A percentile compares a stretch with the other conserved stretches of the same genome.
phyloP scores from a whole-genome alignment of 2,113 vertebrate species.

The Oophaga pumilio region DNA sequence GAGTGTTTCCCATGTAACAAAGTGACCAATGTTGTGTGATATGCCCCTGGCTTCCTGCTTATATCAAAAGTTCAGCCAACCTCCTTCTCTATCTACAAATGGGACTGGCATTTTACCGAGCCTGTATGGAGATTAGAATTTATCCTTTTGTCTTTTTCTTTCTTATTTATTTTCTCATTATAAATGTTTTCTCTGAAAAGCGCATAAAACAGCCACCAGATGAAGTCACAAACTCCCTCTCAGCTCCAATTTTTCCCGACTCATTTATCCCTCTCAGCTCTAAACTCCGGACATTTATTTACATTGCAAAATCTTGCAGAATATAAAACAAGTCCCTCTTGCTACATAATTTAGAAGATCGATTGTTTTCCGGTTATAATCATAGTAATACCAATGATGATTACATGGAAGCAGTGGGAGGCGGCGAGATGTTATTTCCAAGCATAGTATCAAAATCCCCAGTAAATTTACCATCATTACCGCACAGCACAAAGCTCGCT shows the following conservation, averaged over 20 bases:
- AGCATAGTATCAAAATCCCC: slow-evolving; percentile 32
- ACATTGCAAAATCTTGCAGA: slow-evolving; percentile 32
- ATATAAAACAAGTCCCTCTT: not conserved
- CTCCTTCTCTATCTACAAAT: too few species aligned
- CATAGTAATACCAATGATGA: slow-evolving; percentile 26
- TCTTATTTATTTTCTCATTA: not conserved
- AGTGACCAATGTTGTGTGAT: too few species aligned
- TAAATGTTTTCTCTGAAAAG: not conserved
- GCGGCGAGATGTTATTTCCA: slow-evolving; percentile 14
- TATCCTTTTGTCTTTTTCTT: not conserved
- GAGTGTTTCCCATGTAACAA: too few species aligned
- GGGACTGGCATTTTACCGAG: too few species aligned
- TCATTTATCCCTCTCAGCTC: slow-evolving; percentile 14
- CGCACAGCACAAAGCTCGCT: not conserved
- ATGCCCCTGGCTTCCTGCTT: too few species aligned
- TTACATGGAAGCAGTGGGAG: slow-evolving; percentile 22
- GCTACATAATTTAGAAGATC: slow-evolving; percentile 15
- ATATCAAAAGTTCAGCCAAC: too few species aligned
- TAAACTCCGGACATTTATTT: slow-evolving; percentile 10
- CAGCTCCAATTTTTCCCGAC: not conserved
- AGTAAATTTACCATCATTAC: slow-evolving; percentile 41
- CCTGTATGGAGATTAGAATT: not conserved
- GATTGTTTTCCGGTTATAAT: slow-evolving; percentile 28
- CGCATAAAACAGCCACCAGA: not conserved
- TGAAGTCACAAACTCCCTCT: not conserved